Percentiles rank a stretch among this genome's conserved stretches.
phyloP scores from a whole-genome alignment of 2,113 vertebrate species.

The Barbus barbus region DNA sequence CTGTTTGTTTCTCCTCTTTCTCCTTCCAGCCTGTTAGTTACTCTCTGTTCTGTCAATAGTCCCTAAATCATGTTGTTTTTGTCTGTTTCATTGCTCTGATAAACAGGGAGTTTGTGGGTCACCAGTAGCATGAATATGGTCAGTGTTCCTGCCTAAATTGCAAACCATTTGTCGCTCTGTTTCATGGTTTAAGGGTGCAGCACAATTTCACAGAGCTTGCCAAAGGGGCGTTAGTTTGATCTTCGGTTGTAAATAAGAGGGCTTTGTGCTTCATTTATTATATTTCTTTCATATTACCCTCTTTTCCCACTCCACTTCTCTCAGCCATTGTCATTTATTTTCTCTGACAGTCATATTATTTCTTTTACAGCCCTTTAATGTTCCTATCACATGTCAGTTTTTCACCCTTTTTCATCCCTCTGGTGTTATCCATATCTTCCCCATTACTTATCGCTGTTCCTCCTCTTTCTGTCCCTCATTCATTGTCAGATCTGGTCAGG shows the following conservation, averaged over 20 bases:
- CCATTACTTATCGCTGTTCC: background rate
- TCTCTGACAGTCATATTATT: slow-evolving; percentile 34
- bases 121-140: too few relatives aligned
- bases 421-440: background rate
- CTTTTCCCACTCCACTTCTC: slow-evolving; percentile 39
- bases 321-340: slow-evolving; percentile 3
- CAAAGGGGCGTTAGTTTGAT: slow-evolving; percentile 15
- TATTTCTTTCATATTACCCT: slow-evolving; percentile 32
- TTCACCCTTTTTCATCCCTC: background rate
- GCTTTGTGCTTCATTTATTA: slow-evolving; percentile 20
- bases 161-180: background rate
- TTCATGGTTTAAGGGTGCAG: background rate
- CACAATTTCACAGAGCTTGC: slow-evolving; percentile 20
- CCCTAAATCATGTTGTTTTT: slow-evolving; percentile 1
- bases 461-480: background rate
- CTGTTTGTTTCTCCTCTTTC: background rate
- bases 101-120: too few relatives aligned
- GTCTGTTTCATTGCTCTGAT: slow-evolving; percentile 3
- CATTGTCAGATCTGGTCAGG: background rate
- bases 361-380: slow-evolving; percentile 21
- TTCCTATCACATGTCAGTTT: slow-evolving; percentile 2
- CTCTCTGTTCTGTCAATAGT: background rate
- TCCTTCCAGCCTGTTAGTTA: background rate
- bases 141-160: background rate
- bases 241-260: slow-evolving; percentile 29